Evolutionary conservation across 2,797 vertebrate species (phyloP).

Genomic region (Artibeus lituratus): DNA sequence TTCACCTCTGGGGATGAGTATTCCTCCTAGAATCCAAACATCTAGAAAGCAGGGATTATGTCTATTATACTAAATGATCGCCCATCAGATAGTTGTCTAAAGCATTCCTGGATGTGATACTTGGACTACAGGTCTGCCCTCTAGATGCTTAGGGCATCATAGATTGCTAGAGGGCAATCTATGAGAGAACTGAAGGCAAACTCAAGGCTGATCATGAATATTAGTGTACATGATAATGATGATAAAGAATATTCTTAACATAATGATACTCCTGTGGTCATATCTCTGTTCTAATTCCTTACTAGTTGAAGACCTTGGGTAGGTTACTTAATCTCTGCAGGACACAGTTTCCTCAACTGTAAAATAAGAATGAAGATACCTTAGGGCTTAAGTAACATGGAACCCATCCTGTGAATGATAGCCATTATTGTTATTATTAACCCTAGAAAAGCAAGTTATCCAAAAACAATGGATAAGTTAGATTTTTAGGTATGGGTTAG

Average conservation of each 20-base stretch:
- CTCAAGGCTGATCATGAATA: not conserved
- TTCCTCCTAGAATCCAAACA: not conserved
- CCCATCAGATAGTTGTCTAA: not conserved
- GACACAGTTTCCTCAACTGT: not conserved
- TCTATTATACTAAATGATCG: not conserved
- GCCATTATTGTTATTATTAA: not conserved
- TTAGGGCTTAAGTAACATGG: not conserved
- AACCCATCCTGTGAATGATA: not conserved
- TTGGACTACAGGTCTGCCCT: not conserved
- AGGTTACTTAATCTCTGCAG: not conserved
- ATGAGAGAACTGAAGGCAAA: not conserved
- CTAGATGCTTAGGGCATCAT: not conserved
- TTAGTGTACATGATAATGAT: not conserved
- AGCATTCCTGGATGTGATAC: not conserved
- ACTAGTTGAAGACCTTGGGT: not conserved
- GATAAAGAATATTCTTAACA: not conserved
- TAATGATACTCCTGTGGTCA: not conserved
- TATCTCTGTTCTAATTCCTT: not conserved
- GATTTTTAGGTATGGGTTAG: slow-evolving; percentile 8
- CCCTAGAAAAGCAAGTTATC: not conserved
- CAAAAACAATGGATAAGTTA: not conserved
- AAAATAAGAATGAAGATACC: not conserved
- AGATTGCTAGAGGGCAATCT: too few species aligned
- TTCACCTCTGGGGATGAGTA: not conserved
- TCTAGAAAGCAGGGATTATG: not conserved